Percentiles rank a stretch among this genome's conserved stretches.
These are phyloP conservation scores for Hozukius guyotensis DNA, from an alignment of 2,797 vertebrate species.

Conservation along the genomic window DNA sequence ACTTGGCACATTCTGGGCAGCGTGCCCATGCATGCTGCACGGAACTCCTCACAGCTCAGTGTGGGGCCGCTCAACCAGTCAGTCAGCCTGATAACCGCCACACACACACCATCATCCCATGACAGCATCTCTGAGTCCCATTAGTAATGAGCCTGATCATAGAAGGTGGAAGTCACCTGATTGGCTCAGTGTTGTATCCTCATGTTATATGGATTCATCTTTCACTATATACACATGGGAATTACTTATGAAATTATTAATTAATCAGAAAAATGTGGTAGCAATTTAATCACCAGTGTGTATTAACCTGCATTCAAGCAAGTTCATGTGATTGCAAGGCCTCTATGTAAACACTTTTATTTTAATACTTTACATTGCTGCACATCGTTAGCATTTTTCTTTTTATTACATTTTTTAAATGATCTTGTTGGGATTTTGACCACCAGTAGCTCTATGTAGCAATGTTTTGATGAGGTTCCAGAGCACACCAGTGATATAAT, in stretches of 20 bases:
- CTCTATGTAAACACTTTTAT: background rate
- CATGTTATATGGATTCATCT: background rate
- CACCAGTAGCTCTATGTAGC: background rate
- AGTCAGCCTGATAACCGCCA: conserved; percentile 16
- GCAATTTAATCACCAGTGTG: background rate
- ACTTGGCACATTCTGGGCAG: conserved; percentile 75
- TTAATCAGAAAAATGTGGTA: background rate
- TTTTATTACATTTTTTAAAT: background rate
- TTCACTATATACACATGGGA: background rate
- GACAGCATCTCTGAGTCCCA: conserved; percentile 15
- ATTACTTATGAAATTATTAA: background rate
- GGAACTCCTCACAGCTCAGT: conserved; percentile 30
- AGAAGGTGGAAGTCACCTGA: background rate
- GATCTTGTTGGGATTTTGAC: background rate
- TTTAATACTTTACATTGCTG: background rate
- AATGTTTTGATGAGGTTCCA: background rate
- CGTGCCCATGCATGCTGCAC: conserved; percentile 62
- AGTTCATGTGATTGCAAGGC: background rate
- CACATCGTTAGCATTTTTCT: background rate
- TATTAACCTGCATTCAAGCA: background rate
- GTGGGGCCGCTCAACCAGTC: conserved; percentile 38
- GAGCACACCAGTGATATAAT: background rate
- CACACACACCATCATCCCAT: conserved; percentile 14
- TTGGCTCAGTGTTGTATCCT: background rate
- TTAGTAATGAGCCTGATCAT: conserved; percentile 15